Conservation (phyloP, 2,888 invertebrate species). For the Eremobia ochroleuca region DNA sequence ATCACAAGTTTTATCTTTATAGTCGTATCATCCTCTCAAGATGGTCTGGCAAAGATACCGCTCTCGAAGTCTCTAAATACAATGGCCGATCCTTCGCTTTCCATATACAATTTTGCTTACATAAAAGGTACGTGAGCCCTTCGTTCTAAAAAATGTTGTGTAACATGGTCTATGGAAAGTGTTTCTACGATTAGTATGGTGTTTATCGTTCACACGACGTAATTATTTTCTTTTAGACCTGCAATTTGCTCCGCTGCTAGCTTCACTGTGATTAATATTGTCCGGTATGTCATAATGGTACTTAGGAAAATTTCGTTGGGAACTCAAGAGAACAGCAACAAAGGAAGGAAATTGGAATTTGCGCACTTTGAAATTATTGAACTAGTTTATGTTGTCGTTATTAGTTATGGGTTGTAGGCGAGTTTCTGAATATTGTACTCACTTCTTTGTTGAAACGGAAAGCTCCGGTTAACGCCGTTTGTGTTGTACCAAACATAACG, state of each 20-base stretch:
- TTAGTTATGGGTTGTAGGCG: constrained; percentile 56
- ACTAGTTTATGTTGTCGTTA: constrained; percentile 59
- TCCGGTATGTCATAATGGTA: constrained; percentile 41
- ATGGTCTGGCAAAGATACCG: constrained; percentile 48
- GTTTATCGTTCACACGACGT: constrained; percentile 54
- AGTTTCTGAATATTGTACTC: constrained; percentile 51
- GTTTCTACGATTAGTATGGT: constrained; percentile 51
- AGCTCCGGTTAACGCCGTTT: constrained; percentile 41
- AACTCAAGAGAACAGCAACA: constrained; percentile 34
- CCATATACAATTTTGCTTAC: constrained; percentile 60
- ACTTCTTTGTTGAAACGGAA: constrained; percentile 51
- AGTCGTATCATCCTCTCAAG: constrained; percentile 47
- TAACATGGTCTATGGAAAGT: constrained; percentile 66
- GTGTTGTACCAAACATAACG: constrained; percentile 37
- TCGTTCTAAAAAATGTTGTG: constrained; percentile 64
- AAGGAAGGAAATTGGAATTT: constrained; percentile 61
- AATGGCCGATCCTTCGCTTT: constrained; percentile 49
- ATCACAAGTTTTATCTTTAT: constrained; percentile 41
- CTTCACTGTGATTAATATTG: constrained; percentile 47
- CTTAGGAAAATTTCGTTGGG: constrained; percentile 46
- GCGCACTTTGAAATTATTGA: constrained; percentile 38
- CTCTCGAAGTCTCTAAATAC: constrained; percentile 37
- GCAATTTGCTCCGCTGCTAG: constrained; percentile 40
- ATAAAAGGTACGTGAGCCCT: constrained; percentile 58
- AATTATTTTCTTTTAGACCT: constrained; percentile 56